These are phyloP conservation scores for Agelas oroides DNA, from an alignment of 37 sponge, comb jelly and placozoan species.

Conservation along the genomic window DNA sequence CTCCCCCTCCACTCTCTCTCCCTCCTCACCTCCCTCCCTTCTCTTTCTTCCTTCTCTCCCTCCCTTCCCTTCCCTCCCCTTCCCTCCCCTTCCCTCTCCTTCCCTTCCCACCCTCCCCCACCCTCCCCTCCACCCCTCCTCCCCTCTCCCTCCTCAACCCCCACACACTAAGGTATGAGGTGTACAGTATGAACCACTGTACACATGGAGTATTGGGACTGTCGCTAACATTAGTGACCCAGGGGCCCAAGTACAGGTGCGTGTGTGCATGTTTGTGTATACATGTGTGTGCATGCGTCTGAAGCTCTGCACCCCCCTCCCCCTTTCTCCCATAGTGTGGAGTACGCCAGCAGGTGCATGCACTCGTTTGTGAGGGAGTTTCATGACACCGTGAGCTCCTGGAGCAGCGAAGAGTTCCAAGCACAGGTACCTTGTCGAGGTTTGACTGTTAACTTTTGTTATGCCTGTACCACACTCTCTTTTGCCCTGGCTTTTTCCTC, in stretches of 20 bases:
- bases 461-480: not conserved
- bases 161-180: conserved; percentile 63
- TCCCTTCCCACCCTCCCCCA: not conserved
- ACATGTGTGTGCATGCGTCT: no score
- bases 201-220: conserved; percentile 79
- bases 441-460: not conserved
- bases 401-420: conserved; percentile 22
- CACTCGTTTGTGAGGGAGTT: conserved; percentile 47
- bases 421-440: conserved; percentile 2
- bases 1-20: not conserved
- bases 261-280: not conserved
- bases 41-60: no score
- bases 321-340: conserved; percentile 16
- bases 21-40: no score
- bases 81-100: not conserved
- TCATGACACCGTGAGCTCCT: conserved; percentile 13
- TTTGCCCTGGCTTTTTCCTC: no score
- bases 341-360: conserved; percentile 41
- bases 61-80: no score
- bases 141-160: not conserved
- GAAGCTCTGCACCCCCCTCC: no score
- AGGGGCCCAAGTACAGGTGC: conserved; percentile 76
- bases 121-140: not conserved
- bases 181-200: conserved; percentile 28
- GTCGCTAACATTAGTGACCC: conserved; percentile 77